phyloP scores from a whole-genome alignment of 2,113 vertebrate species.

The Cyphomyrus plagiostoma region DNA sequence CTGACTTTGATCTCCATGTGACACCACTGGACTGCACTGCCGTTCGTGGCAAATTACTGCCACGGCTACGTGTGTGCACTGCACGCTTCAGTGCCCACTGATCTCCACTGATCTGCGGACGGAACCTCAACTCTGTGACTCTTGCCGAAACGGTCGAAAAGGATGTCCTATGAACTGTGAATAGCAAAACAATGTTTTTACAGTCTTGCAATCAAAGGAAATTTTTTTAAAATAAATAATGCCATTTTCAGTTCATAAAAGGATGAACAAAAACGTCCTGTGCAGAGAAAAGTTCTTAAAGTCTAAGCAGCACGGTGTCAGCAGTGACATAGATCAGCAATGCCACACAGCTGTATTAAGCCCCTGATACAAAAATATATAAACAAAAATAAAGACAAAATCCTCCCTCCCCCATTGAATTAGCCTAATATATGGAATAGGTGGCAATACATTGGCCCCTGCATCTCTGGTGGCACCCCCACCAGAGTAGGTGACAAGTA shows the following conservation, averaged over 20 bases:
- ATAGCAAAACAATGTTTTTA: background rate
- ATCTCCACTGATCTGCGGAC: no score
- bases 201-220: background rate
- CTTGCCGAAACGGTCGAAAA: background rate
- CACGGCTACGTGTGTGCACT: background rate
- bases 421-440: background rate
- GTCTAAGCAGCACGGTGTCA: background rate
- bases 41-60: conserved; percentile 24
- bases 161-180: no score
- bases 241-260: background rate
- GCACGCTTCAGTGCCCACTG: background rate
- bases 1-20: conserved; percentile 30
- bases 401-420: background rate
- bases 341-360: background rate
- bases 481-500: background rate
- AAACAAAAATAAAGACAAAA: background rate
- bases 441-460: background rate
- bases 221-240: background rate
- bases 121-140: background rate
- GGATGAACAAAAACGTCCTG: background rate
- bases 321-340: background rate
- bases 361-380: background rate
- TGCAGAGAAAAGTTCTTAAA: background rate
- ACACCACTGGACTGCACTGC: conserved; percentile 15
- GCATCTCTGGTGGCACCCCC: background rate